These are phyloP conservation scores for Malurus melanocephalus DNA, from an alignment of 2,113 vertebrate species.

Conservation along the genomic window DNA sequence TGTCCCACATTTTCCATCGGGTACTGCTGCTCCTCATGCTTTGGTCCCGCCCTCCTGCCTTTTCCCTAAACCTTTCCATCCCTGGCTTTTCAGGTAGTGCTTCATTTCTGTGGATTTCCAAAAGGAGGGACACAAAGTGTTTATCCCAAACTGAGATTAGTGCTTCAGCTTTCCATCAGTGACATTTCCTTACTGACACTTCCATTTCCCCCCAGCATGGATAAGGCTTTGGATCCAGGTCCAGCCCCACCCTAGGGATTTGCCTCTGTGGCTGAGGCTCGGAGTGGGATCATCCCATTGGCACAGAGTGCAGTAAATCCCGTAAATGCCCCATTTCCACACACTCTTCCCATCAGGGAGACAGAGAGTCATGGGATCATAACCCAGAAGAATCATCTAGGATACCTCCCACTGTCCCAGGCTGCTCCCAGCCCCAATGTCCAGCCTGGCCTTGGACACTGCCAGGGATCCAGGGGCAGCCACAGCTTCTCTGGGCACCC, in stretches of 20 bases:
- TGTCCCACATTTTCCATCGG: neutral
- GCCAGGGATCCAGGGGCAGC: neutral
- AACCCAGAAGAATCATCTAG: neutral
- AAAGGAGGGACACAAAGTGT: neutral
- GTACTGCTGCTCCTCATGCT: neutral
- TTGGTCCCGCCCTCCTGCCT: neutral
- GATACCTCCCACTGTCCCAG: neutral
- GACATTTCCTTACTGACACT: neutral
- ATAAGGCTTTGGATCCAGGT: neutral
- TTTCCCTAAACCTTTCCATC: neutral
- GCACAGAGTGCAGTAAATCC: neutral
- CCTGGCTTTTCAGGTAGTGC: neutral
- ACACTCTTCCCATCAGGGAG: neutral
- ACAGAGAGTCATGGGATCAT: neutral
- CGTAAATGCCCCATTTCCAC: neutral
- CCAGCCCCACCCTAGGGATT: neutral
- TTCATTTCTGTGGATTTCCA: neutral
- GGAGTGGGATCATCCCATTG: neutral
- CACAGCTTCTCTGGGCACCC: neutral
- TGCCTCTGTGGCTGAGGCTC: neutral
- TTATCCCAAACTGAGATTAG: neutral
- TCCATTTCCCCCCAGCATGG: neutral
- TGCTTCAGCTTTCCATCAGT: neutral
- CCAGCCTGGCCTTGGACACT: neutral
- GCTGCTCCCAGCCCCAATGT: rapidly evolving